phyloP scores from a whole-genome alignment of 92 coral and sea anemone species.

The Porites divaricata region DNA sequence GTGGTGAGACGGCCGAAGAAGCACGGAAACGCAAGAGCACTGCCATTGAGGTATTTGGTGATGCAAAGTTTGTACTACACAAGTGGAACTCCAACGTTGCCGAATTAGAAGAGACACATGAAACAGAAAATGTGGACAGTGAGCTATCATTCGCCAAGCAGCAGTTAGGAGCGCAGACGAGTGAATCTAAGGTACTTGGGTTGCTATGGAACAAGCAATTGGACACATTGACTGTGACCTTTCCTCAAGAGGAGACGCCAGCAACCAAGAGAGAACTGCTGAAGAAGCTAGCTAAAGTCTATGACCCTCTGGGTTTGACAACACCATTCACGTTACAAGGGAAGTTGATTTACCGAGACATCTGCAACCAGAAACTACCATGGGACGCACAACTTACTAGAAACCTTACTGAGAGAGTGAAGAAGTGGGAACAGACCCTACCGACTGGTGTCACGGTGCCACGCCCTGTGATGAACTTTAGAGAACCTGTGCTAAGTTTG shows the following conservation, averaged over 20 bases:
- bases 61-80: conserved; percentile 30
- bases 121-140: too few relatives aligned
- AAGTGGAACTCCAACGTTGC: conserved; percentile 33
- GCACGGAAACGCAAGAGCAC: neutral
- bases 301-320: conserved; percentile 41
- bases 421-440: conserved; percentile 26
- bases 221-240: conserved; percentile 2
- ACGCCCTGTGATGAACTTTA: too few relatives aligned
- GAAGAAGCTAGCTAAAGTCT: conserved; percentile 15
- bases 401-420: neutral
- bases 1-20: neutral
- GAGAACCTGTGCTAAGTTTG: too few relatives aligned
- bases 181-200: conserved; percentile 16
- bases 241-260: neutral
- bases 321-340: conserved; percentile 23
- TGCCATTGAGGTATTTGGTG: conserved; percentile 17
- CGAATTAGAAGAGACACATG: too few relatives aligned
- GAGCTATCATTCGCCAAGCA: too few relatives aligned
- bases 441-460: too few relatives aligned
- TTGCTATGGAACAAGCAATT: conserved; percentile 11
- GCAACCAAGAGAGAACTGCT: conserved; percentile 38
- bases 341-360: conserved; percentile 48
- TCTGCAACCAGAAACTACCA: conserved; percentile 41
- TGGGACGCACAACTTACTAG: conserved; percentile 44
- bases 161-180: too few relatives aligned